Evolutionary conservation across 2,888 invertebrate species (phyloP).

Genomic region (Rotaria sp.): DNA sequence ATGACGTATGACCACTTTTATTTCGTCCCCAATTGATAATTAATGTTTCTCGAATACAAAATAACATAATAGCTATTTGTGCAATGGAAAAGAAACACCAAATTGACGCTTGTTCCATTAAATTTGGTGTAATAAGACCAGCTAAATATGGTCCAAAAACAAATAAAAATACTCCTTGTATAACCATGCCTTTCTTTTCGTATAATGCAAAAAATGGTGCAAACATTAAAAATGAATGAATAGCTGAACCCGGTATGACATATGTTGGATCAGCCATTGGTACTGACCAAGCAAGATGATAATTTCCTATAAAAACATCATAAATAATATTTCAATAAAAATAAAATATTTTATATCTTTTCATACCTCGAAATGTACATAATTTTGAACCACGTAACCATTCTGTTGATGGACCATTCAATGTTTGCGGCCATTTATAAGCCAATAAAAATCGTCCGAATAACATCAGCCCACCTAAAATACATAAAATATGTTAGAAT

Average conservation of each 20-base stretch:
- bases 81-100: not conserved
- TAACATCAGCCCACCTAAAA: not conserved
- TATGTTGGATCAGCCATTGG: slow-evolving; percentile 16
- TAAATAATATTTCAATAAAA: not conserved
- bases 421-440: not conserved
- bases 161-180: not conserved
- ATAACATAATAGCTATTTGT: not conserved
- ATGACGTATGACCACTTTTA: not conserved
- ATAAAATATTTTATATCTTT: not conserved
- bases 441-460: not conserved
- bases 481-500: not conserved
- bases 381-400: not conserved
- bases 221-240: slow-evolving; percentile 10
- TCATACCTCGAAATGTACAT: not conserved
- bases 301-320: not conserved
- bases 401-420: not conserved
- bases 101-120: not conserved
- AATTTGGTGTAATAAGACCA: not conserved
- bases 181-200: slow-evolving; percentile 14
- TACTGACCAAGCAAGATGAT: slow-evolving; percentile 13
- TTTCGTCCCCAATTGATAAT: not conserved
- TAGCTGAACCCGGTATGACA: not conserved
- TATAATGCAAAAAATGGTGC: slow-evolving; percentile 10
- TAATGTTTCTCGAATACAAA: not conserved
- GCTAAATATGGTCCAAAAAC: not conserved